Conservation (phyloP, 2,113 vertebrate species). For the Sorex araneus region DNA sequence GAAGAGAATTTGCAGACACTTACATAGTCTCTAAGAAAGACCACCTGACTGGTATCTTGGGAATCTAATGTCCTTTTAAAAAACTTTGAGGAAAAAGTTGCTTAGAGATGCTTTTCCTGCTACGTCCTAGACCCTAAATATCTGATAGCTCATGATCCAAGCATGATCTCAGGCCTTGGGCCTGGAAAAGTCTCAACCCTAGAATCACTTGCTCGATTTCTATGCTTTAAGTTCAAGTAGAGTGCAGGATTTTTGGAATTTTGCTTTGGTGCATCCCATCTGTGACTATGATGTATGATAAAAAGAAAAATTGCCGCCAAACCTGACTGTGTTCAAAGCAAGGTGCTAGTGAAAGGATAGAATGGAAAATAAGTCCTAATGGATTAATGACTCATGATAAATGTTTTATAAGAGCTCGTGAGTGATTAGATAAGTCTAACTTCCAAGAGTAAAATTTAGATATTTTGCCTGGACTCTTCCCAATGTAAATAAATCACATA, state of each 20-base stretch:
- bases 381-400: constrained; percentile 90
- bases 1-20: rapidly evolving
- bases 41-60: neutral
- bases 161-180: constrained; percentile 83
- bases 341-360: constrained; percentile 89
- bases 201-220: constrained; percentile 85
- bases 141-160: constrained; percentile 80
- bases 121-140: constrained; percentile 67
- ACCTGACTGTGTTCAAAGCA: constrained; percentile 88
- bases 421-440: constrained; percentile 92
- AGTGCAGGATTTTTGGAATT: constrained; percentile 88
- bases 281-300: constrained; percentile 91
- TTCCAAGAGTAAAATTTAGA: constrained; percentile 90
- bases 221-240: constrained; percentile 90
- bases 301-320: constrained; percentile 88
- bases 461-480: constrained; percentile 87
- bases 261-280: constrained; percentile 86
- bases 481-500: constrained; percentile 90
- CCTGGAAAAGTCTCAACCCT: constrained; percentile 80
- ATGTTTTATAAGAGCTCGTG: constrained; percentile 89
- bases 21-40: neutral
- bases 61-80: neutral
- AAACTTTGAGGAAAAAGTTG: constrained; percentile 48
- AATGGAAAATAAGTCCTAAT: constrained; percentile 90
- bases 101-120: constrained; percentile 75